These are phyloP conservation scores for Microcebus lehilahytsara DNA, from an alignment of 2,113 vertebrate genomes.

Conservation along the genomic window DNA sequence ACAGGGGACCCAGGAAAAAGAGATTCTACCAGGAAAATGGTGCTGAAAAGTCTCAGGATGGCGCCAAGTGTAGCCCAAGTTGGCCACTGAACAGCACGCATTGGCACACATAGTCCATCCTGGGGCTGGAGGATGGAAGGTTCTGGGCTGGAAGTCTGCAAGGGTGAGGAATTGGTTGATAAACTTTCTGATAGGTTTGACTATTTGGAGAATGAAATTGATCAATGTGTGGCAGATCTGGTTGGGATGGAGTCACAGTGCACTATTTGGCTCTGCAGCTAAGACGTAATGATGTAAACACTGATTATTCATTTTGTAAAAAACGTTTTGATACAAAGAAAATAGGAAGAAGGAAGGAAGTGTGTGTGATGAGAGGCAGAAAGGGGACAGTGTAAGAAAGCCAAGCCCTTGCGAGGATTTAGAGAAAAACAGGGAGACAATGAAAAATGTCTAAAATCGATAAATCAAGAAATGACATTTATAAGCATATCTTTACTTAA, in stretches of 20 bases:
- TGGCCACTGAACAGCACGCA: not conserved
- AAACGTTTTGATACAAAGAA: not conserved
- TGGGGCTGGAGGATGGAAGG: not conserved
- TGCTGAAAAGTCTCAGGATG: not conserved
- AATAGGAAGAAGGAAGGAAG: not conserved
- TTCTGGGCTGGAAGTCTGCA: not conserved
- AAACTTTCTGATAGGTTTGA: not conserved
- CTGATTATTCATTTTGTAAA: not conserved
- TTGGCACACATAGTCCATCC: not conserved
- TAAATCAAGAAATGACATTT: not conserved
- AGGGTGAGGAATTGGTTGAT: not conserved
- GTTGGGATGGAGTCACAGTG: not conserved
- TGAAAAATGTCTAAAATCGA: not conserved
- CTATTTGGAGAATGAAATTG: not conserved
- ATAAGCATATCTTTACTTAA: not conserved
- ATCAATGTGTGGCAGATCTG: not conserved
- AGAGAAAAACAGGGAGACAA: not conserved
- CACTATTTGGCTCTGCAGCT: not conserved
- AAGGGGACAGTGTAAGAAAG: not conserved
- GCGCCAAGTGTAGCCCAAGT: not conserved
- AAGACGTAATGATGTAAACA: not conserved
- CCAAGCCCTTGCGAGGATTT: not conserved
- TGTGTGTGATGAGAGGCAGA: not conserved
- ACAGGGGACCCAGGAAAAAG: not conserved
- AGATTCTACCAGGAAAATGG: not conserved